Percentiles rank a stretch among this genome's conserved stretches.
Evolutionary conservation across 2,797 vertebrate species (phyloP).

Genomic region (Choloepus didactylus): DNA sequence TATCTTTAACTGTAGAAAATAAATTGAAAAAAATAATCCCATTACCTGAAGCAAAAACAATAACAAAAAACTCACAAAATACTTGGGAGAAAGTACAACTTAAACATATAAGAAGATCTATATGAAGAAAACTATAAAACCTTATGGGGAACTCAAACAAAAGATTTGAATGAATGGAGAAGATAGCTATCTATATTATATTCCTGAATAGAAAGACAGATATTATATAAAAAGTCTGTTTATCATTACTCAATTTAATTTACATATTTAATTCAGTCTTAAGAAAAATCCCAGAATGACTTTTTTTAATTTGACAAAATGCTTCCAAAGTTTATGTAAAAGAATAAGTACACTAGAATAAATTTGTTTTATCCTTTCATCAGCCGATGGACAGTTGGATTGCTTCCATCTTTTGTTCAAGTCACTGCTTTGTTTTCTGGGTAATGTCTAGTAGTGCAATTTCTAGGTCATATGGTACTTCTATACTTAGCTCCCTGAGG

Average conservation of each 20-base stretch:
- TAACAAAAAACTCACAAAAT: background rate
- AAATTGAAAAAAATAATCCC: background rate
- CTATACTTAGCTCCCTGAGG: too few species aligned
- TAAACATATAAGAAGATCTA: background rate
- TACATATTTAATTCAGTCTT: constrained; percentile 51
- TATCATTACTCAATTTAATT: background rate
- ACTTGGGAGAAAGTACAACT: background rate
- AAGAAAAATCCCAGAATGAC: constrained; percentile 5
- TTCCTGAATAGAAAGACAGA: background rate
- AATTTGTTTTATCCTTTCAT: background rate
- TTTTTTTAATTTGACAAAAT: constrained; percentile 52
- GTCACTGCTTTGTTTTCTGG: too few species aligned
- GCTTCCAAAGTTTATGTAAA: background rate
- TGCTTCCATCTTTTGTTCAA: too few species aligned
- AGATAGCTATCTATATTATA: background rate
- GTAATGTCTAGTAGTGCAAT: too few species aligned
- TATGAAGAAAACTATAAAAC: constrained; percentile 2
- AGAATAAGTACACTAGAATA: background rate
- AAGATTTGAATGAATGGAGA: background rate
- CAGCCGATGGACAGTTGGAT: too few species aligned
- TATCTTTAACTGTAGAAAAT: background rate
- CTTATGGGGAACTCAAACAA: constrained; percentile 17
- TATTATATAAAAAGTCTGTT: background rate
- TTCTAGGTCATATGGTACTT: too few species aligned
- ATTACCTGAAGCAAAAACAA: background rate